A percentile compares a stretch with the other conserved stretches of the same genome.
Evolutionary conservation across 2,113 vertebrate genomes (phyloP).

Genomic region (Helogale parvula): DNA sequence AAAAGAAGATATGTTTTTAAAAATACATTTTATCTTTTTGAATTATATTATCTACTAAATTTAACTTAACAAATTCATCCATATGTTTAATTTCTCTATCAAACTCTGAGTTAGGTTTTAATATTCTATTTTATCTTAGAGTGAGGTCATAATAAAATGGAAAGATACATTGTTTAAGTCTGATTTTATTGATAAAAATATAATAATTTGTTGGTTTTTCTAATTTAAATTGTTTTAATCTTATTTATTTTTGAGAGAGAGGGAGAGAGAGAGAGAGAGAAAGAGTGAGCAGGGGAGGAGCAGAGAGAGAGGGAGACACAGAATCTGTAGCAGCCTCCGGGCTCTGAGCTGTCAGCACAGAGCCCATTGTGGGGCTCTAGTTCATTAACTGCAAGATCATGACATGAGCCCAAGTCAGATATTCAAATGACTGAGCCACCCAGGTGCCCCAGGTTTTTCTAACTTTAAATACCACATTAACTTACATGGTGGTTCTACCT

Average conservation of each 20-base stretch:
- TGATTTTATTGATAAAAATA: slow-evolving; percentile 58
- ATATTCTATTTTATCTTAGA: slow-evolving; percentile 18
- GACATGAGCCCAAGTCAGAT: too few species aligned
- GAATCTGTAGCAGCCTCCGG: too few species aligned
- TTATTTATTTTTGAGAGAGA: too few species aligned
- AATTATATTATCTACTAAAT: slow-evolving; percentile 30
- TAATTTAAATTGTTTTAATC: not conserved
- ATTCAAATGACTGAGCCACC: too few species aligned
- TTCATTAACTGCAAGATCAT: too few species aligned
- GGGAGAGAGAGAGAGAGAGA: too few species aligned
- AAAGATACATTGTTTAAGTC: not conserved
- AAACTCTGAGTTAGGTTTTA: slow-evolving; percentile 49
- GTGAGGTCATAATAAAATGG: slow-evolving; percentile 40
- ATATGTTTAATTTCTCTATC: slow-evolving; percentile 37
- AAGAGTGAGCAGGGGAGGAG: too few species aligned
- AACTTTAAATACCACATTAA: slow-evolving; percentile 47
- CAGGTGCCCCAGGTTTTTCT: not conserved
- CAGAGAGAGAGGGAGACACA: too few species aligned
- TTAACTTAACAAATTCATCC: slow-evolving; percentile 39
- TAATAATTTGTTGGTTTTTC: slow-evolving; percentile 39
- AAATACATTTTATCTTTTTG: not conserved
- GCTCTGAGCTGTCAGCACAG: too few species aligned
- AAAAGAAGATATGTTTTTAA: not conserved
- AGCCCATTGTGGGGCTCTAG: too few species aligned
- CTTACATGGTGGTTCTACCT: not conserved